Percentiles rank a stretch among this genome's conserved stretches.
phyloP scores from a whole-genome alignment of 2,113 vertebrate genomes.

The Cyphomyrus discorhynchus region DNA sequence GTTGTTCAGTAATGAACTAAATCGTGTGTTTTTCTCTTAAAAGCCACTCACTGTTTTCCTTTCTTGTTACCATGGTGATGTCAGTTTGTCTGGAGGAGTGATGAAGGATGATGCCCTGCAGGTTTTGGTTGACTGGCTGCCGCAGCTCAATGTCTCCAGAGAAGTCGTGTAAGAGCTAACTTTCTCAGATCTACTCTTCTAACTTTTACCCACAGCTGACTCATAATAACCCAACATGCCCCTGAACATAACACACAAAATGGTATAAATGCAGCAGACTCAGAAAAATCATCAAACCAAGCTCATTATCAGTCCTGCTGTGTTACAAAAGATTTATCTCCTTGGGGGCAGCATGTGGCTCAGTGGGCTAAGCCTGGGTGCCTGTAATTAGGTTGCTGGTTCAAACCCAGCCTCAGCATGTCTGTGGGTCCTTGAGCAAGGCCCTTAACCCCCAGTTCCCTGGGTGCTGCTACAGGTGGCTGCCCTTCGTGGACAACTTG shows the following conservation, averaged over 20 bases:
- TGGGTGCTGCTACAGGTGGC: no score
- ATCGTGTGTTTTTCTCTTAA: neutral
- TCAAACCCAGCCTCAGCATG: no score
- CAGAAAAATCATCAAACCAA: neutral
- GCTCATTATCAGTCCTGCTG: neutral
- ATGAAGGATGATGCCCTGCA: constrained; percentile 36
- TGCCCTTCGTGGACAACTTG: no score
- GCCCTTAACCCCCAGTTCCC: no score
- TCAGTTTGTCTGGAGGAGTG: constrained; percentile 46
- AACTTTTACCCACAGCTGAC: neutral
- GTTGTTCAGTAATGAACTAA: neutral
- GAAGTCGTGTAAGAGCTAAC: constrained; percentile 40
- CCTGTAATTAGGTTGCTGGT: no score
- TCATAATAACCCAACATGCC: neutral
- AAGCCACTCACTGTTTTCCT: neutral
- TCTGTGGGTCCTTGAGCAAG: no score
- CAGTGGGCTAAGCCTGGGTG: no score
- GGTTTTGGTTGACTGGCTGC: constrained; percentile 35
- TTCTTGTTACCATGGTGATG: neutral
- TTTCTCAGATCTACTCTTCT: neutral
- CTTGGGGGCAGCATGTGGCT: no score
- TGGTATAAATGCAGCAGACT: neutral
- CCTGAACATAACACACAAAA: neutral
- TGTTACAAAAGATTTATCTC: neutral
- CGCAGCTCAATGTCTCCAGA: constrained; percentile 32